Evolutionary conservation across 2,113 vertebrate species (phyloP), one percentile per base, ranked within the genome.

Genomic region (Ammodytes dubius): DNA sequence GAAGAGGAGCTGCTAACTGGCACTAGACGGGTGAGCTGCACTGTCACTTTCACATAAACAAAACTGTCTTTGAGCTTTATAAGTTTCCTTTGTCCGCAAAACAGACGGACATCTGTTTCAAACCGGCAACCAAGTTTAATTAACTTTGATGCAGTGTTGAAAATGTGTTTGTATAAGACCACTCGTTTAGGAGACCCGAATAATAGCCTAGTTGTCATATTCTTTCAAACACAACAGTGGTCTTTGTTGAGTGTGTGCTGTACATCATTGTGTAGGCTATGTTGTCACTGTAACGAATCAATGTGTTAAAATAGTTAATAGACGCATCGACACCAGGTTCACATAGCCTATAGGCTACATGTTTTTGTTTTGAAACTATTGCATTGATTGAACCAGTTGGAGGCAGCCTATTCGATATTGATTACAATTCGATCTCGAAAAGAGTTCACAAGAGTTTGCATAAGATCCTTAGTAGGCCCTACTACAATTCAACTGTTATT

Each of bases 1-100:
- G 94, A 94, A 94, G 87, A 82, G 75, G 80, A 85, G 79, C 79
- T 65, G 79, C 81, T 70, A 83, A 64, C 87, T 89, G 91, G 81
- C 88, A 91, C 86, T 42, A 5, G 76, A 61, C 85, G 86, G 95
- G 94, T 95, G 92, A 95, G 94, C 88, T 90, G 74, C 67, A 59
- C 84, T 69, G 68, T 85, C 83, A 91, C 81, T 82, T 89, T 86
- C 61, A 72, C 19, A 35, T 69, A 89, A 73, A 85, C 65, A 88
- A 66, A 60, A 68, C 70, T 64, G 53, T 65, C 47, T 81, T 79
- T 56, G 7, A 54, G 37, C 49, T 79, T 59, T 59, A n/a, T 14
- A 37, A 64, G 5, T 77, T 86, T 69, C 0, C 7, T 57, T 59
- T 39, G 6, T 0, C 27, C 11, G 2, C 15, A n/a, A 4, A 75